These are phyloP conservation scores for Caloenas nicobarica DNA, from an alignment of 2,113 vertebrate species.

Conservation along the genomic window DNA sequence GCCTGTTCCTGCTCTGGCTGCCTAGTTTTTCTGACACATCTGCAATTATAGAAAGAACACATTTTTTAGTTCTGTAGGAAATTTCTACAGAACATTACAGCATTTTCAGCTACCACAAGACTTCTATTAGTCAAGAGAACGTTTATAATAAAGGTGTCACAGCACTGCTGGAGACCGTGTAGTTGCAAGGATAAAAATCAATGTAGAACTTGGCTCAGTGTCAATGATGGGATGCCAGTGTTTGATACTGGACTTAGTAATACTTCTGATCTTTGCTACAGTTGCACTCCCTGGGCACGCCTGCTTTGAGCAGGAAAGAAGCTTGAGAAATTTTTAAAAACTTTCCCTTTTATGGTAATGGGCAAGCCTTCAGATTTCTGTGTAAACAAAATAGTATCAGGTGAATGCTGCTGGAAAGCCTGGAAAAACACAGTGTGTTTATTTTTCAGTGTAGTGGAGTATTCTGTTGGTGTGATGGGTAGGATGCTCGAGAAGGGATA, in stretches of 20 bases:
- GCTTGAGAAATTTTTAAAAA: background rate
- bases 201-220: background rate
- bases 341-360: background rate
- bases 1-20: background rate
- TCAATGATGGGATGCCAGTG: background rate
- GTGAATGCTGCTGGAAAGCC: background rate
- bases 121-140: background rate
- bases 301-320: background rate
- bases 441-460: background rate
- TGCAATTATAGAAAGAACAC: background rate
- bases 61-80: background rate
- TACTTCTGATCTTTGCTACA: background rate
- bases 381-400: background rate
- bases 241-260: background rate
- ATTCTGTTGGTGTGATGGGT: background rate
- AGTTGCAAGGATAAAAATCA: background rate
- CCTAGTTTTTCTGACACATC: background rate
- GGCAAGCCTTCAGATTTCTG: background rate
- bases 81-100: background rate
- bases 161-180: background rate
- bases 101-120: background rate
- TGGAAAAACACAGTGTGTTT: background rate
- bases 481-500: background rate
- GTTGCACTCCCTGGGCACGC: background rate
- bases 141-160: background rate